These are phyloP conservation scores for Lagria hirta DNA, from an alignment of 2,888 invertebrate species.

Conservation along the genomic window DNA sequence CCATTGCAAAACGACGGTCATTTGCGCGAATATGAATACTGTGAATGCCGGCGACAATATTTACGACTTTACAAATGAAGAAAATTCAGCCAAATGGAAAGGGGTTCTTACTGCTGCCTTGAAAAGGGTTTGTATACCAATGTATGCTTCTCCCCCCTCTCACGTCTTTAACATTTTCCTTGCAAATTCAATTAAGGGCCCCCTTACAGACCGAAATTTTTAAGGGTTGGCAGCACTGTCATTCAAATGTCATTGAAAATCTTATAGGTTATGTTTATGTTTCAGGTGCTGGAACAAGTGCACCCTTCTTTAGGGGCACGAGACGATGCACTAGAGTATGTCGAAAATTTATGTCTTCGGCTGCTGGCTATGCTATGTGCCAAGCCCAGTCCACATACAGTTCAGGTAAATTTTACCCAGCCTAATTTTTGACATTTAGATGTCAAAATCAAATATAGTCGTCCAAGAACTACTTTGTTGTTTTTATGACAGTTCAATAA, in stretches of 20 bases:
- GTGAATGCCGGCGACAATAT: conserved; percentile 56
- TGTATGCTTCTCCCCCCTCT: too few species aligned
- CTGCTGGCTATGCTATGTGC: conserved; percentile 87
- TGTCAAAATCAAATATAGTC: not conserved
- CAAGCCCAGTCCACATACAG: conserved; percentile 78
- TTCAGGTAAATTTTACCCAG: conserved; percentile 58
- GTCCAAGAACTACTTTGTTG: not conserved
- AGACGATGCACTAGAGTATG: conserved; percentile 88
- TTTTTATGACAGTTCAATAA: too few species aligned
- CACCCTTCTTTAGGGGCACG: conserved; percentile 83
- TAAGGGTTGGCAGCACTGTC: not conserved
- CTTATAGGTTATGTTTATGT: conserved; percentile 13
- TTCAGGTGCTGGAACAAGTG: conserved; percentile 84
- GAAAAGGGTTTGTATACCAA: too few species aligned
- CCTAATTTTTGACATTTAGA: not conserved
- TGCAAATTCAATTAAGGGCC: too few species aligned
- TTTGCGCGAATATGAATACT: conserved; percentile 51
- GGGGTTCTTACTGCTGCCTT: conserved; percentile 85
- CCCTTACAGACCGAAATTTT: not conserved
- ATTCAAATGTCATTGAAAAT: conserved; percentile 2
- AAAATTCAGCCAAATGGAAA: conserved; percentile 90
- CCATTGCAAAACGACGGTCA: not conserved
- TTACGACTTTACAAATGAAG: conserved; percentile 86
- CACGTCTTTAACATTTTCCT: too few species aligned
- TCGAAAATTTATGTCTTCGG: conserved; percentile 87